Conservation (phyloP, 2,797 vertebrate species). For the Tolypeutes matacus region DNA sequence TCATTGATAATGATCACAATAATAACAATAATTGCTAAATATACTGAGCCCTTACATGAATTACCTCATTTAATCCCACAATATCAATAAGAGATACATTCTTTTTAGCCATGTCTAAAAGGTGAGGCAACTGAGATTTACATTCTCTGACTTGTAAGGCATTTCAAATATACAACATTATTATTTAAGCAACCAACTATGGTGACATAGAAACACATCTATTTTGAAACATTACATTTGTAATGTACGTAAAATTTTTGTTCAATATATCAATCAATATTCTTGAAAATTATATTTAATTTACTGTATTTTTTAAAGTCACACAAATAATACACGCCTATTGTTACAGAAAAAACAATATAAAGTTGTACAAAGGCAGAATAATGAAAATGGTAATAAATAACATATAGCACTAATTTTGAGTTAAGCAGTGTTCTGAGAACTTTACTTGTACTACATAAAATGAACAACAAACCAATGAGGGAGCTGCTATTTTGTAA, state of each 20-base stretch:
- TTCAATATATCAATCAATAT: no score
- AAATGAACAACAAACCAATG: not conserved
- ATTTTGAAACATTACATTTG: no score
- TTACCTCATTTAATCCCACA: not conserved
- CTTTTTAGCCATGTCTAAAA: not conserved
- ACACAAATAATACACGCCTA: not conserved
- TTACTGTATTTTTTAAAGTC: not conserved
- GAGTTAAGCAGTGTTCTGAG: no score
- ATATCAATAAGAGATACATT: not conserved
- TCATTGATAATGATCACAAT: not conserved
- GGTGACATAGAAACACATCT: no score
- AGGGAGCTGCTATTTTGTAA: not conserved
- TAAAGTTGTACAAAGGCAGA: not conserved
- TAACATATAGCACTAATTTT: no score
- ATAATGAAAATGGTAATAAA: not conserved
- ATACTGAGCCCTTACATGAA: not conserved
- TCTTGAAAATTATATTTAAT: not conserved
- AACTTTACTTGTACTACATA: not conserved
- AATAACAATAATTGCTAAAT: not conserved
- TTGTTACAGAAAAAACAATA: not conserved
- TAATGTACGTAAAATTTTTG: no score
- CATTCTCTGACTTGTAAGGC: no score
- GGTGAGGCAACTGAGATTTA: not conserved
- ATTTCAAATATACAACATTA: no score
- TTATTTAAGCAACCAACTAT: no score